These are phyloP conservation scores for Ctenopoma kingsleyae DNA, from an alignment of 2,797 vertebrate genomes.

Conservation along the genomic window DNA sequence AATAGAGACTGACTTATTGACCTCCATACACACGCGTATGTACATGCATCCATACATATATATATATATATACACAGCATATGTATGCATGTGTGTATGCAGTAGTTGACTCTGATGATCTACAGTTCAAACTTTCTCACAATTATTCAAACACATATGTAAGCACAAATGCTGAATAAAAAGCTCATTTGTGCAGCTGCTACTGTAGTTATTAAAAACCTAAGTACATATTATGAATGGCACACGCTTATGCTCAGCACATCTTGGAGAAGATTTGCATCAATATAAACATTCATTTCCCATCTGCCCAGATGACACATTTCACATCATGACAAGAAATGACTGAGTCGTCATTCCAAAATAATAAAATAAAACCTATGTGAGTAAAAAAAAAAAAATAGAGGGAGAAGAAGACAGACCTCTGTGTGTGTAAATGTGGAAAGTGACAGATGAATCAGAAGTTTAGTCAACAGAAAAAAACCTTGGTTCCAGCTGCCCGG, in stretches of 20 bases:
- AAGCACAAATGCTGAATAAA: conserved; percentile 18
- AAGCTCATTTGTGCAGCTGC: conserved; percentile 40
- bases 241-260: conserved; percentile 34
- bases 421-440: conserved; percentile 38
- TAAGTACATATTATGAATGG: conserved; percentile 38
- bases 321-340: conserved; percentile 14
- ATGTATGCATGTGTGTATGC: neutral
- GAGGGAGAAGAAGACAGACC: neutral
- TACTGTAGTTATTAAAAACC: conserved; percentile 45
- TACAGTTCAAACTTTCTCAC: conserved; percentile 3
- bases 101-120: neutral
- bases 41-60: conserved; percentile 17
- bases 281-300: conserved; percentile 27
- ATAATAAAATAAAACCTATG: conserved; percentile 8
- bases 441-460: conserved; percentile 72
- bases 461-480: conserved; percentile 69
- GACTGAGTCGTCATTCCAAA: conserved; percentile 7
- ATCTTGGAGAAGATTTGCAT: conserved; percentile 14
- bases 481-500: conserved; percentile 58
- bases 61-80: neutral
- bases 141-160: conserved; percentile 3
- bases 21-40: conserved; percentile 30
- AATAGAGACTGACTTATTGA: conserved; percentile 66
- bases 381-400: neutral
- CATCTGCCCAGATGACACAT: conserved; percentile 22